phyloP scores from a whole-genome alignment of 2,797 vertebrate species.

The Dipus sagitta region DNA sequence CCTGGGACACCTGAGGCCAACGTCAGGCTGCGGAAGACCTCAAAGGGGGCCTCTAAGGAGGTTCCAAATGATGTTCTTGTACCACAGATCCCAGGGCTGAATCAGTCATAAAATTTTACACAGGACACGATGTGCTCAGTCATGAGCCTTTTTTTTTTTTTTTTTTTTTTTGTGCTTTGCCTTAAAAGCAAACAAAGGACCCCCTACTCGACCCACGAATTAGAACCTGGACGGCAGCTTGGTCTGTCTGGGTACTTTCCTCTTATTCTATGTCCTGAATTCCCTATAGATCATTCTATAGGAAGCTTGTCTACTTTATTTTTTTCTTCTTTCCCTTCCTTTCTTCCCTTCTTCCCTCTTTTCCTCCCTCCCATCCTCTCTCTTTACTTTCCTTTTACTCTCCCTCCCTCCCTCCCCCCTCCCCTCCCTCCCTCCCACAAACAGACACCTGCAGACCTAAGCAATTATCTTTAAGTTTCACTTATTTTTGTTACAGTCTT shows the following conservation, averaged over 20 bases:
- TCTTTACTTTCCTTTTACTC: fast-evolving
- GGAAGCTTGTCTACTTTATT: too few species aligned
- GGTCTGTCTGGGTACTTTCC: not conserved
- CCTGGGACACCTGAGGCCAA: too few species aligned
- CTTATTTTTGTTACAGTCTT: not conserved
- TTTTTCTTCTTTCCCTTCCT: too few species aligned
- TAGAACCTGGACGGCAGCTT: not conserved
- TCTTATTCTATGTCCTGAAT: too few species aligned
- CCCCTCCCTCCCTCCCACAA: not conserved
- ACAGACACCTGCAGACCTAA: not conserved
- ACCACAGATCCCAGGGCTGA: not conserved
- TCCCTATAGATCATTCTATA: not conserved
- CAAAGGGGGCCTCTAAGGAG: not conserved
- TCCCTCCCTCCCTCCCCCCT: fast-evolving
- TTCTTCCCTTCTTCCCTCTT: not conserved
- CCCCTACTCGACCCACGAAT: not conserved
- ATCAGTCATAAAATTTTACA: not conserved
- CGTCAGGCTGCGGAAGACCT: not conserved
- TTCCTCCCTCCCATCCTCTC: fast-evolving
- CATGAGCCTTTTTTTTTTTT: not conserved
- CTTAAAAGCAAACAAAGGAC: slow-evolving; percentile 11
- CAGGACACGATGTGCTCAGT: not conserved
- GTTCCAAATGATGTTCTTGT: not conserved
- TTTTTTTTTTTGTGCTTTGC: not conserved
- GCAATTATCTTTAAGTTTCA: not conserved